Conservation (phyloP, 2,888 invertebrate genomes). For the Dioctria rufipes region DNA sequence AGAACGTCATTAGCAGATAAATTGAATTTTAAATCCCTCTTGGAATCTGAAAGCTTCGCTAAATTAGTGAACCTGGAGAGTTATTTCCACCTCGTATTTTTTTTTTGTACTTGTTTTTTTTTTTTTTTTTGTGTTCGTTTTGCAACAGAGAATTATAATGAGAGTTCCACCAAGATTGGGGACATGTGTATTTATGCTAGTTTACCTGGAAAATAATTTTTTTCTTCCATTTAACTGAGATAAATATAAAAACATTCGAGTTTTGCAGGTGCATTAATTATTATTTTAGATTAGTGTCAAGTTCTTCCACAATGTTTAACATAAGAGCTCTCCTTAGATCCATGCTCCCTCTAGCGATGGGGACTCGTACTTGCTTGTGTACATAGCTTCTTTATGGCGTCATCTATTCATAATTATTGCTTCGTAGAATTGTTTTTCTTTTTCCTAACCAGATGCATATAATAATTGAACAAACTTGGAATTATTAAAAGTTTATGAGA, state of each 20-base stretch:
- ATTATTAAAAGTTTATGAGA: background rate
- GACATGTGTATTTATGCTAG: background rate
- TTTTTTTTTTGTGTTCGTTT: background rate
- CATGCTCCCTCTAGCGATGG: background rate
- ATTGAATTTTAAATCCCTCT: constrained; percentile 44
- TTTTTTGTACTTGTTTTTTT: background rate
- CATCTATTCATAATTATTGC: background rate
- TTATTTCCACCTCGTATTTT: too few relatives aligned
- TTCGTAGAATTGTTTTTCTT: background rate
- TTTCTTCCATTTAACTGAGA: constrained; percentile 2
- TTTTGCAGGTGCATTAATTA: constrained; percentile 33
- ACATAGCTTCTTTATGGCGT: background rate
- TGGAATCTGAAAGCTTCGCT: constrained; percentile 37
- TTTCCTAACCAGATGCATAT: constrained; percentile 10
- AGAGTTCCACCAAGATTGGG: constrained; percentile 29
- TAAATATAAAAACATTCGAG: constrained; percentile 7
- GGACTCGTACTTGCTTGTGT: background rate
- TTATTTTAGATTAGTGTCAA: constrained; percentile 33
- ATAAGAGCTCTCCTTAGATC: constrained; percentile 22
- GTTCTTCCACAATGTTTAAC: constrained; percentile 13
- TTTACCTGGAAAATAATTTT: background rate
- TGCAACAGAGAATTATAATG: constrained; percentile 15
- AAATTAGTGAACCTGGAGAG: constrained; percentile 22
- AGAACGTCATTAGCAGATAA: constrained; percentile 42
- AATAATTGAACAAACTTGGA: constrained; percentile 24